phyloP scores from a whole-genome alignment of 1,140 invertebrate genomes.

The Lysiphlebus fabarum region DNA sequence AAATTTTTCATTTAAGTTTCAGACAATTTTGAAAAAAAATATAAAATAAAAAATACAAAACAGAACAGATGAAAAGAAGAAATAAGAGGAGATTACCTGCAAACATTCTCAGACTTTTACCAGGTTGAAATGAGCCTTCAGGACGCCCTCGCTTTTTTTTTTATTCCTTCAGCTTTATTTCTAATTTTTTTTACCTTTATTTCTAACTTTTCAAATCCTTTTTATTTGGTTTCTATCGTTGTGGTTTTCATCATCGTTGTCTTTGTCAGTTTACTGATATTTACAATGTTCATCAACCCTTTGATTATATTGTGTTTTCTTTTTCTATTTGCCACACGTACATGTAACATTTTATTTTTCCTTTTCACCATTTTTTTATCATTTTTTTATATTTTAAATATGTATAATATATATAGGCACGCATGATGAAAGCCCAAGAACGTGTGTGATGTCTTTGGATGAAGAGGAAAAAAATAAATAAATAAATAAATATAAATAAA shows the following conservation, averaged over 20 bases:
- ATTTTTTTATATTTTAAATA: too few relatives aligned
- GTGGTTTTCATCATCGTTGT: neutral
- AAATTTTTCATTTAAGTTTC: too few relatives aligned
- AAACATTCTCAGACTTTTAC: constrained; percentile 50
- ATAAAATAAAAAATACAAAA: too few relatives aligned
- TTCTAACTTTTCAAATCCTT: neutral
- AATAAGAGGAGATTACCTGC: constrained; percentile 31
- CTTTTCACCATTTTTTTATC: too few relatives aligned
- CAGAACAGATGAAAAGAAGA: too few relatives aligned
- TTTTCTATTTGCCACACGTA: neutral
- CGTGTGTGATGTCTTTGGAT: constrained; percentile 6
- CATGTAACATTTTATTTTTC: too few relatives aligned
- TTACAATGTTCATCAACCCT: constrained; percentile 26
- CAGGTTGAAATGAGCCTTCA: constrained; percentile 41
- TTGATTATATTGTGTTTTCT: constrained; percentile 31
- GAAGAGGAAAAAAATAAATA: constrained; percentile 11
- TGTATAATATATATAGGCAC: neutral
- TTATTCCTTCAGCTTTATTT: constrained; percentile 28
- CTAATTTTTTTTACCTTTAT: constrained; percentile 8
- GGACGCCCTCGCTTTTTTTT: constrained; percentile 41
- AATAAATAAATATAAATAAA: too few relatives aligned
- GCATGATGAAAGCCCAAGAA: neutral
- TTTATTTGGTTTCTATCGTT: neutral
- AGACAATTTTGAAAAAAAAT: too few relatives aligned
- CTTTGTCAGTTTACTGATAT: constrained; percentile 13